phyloP scores from a whole-genome alignment of 2,888 invertebrate species.

The Syrphus vitripennis region DNA sequence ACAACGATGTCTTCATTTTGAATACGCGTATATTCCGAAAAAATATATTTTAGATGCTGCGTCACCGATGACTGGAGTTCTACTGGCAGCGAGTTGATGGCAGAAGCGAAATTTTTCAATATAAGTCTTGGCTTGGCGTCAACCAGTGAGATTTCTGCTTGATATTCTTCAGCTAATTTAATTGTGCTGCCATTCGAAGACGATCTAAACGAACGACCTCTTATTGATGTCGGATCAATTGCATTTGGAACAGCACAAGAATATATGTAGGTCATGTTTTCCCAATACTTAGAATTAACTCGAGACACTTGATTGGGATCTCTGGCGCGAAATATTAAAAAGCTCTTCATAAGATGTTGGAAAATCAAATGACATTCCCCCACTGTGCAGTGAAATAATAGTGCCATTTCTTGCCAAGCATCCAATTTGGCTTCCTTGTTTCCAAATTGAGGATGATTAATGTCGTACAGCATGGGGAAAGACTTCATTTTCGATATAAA shows the following conservation, averaged over 20 bases:
- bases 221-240: constrained; percentile 34
- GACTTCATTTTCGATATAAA: constrained; percentile 50
- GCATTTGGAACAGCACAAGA: constrained; percentile 52
- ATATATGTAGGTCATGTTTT: constrained; percentile 59
- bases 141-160: constrained; percentile 56
- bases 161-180: constrained; percentile 58
- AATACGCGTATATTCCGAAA: constrained; percentile 14
- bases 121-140: constrained; percentile 48
- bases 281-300: constrained; percentile 62
- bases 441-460: constrained; percentile 43
- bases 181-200: constrained; percentile 41
- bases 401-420: constrained; percentile 62
- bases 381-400: constrained; percentile 54
- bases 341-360: constrained; percentile 58
- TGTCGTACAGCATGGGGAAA: constrained; percentile 47
- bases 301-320: constrained; percentile 49
- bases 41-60: constrained; percentile 32
- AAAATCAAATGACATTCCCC: constrained; percentile 62
- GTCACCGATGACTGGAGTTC: constrained; percentile 38
- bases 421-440: constrained; percentile 45
- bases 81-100: constrained; percentile 50
- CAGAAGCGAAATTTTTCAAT: constrained; percentile 52
- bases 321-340: constrained; percentile 41
- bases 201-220: constrained; percentile 42
- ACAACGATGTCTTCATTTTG: constrained; percentile 52